These are phyloP conservation scores for Diploptera punctata DNA, from an alignment of 2,888 invertebrate species.

Conservation along the genomic window DNA sequence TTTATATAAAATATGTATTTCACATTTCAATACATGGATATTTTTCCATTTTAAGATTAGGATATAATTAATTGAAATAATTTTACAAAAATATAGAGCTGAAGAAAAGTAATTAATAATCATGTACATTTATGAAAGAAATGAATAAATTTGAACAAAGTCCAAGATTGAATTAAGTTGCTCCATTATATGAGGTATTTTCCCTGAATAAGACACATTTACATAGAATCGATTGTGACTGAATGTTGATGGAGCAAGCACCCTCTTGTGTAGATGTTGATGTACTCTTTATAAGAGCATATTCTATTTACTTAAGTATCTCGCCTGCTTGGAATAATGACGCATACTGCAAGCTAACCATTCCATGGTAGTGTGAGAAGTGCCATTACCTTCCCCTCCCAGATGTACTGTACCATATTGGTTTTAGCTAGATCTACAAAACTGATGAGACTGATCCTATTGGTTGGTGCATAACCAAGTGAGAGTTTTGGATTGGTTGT, in stretches of 20 bases:
- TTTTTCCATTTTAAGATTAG: too few species aligned
- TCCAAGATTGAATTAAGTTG: too few species aligned
- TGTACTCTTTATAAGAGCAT: constrained; percentile 41
- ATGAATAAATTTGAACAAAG: too few species aligned
- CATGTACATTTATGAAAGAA: too few species aligned
- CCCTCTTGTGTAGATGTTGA: constrained; percentile 36
- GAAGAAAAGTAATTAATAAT: too few species aligned
- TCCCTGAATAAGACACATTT: too few species aligned
- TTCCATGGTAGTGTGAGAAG: constrained; percentile 36
- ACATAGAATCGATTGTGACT: too few species aligned
- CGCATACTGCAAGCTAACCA: constrained; percentile 33
- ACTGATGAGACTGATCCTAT: constrained; percentile 35
- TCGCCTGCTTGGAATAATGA: constrained; percentile 34
- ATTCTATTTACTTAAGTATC: constrained; percentile 25
- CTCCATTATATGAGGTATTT: too few species aligned
- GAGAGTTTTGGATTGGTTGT: constrained; percentile 21
- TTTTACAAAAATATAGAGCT: too few species aligned
- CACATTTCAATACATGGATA: too few species aligned
- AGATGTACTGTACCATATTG: neutral
- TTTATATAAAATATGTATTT: too few species aligned
- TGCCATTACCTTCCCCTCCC: neutral
- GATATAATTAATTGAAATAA: too few species aligned
- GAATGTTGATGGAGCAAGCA: constrained; percentile 38
- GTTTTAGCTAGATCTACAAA: constrained; percentile 18
- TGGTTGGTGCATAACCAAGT: constrained; percentile 20